A percentile compares a stretch with the other conserved stretches of the same genome.
Conservation (phyloP, 2,113 vertebrate genomes). For the Cololabis saira region DNA sequence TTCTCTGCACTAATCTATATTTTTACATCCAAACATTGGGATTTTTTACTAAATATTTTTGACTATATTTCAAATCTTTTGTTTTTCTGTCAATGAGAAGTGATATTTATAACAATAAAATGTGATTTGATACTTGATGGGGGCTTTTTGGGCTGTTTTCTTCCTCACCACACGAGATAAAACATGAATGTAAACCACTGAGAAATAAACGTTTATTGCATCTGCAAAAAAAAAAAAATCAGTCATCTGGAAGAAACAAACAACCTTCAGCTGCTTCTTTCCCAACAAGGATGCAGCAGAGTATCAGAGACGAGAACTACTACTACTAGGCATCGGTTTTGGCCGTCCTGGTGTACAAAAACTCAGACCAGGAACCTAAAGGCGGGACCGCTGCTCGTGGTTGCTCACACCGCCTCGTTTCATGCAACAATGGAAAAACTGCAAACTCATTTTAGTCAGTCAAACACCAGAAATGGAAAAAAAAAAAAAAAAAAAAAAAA, state of each 20-base stretch:
- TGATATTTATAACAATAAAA: slow-evolving; percentile 85
- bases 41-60: slow-evolving; percentile 54
- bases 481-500: slow-evolving; percentile 2
- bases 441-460: slow-evolving; percentile 22
- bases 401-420: not conserved
- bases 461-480: not conserved
- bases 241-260: slow-evolving; percentile 15
- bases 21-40: too few relatives aligned
- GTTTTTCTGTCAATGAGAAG: slow-evolving; percentile 71
- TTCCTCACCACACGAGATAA: too few relatives aligned
- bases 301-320: too few relatives aligned
- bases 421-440: slow-evolving; percentile 25
- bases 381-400: not conserved
- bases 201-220: slow-evolving; percentile 22
- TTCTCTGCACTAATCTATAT: slow-evolving; percentile 12
- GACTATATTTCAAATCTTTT: slow-evolving; percentile 54
- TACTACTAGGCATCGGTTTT: not conserved
- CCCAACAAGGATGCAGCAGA: too few relatives aligned
- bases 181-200: slow-evolving; percentile 10
- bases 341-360: slow-evolving; percentile 15
- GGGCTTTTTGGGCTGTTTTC: too few relatives aligned
- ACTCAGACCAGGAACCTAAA: not conserved
- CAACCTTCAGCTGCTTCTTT: not conserved
- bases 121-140: slow-evolving; percentile 69
- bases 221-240: slow-evolving; percentile 9